These are phyloP conservation scores for Criorhina ranunculi DNA, from an alignment of 2,888 invertebrate species.

Conservation along the genomic window DNA sequence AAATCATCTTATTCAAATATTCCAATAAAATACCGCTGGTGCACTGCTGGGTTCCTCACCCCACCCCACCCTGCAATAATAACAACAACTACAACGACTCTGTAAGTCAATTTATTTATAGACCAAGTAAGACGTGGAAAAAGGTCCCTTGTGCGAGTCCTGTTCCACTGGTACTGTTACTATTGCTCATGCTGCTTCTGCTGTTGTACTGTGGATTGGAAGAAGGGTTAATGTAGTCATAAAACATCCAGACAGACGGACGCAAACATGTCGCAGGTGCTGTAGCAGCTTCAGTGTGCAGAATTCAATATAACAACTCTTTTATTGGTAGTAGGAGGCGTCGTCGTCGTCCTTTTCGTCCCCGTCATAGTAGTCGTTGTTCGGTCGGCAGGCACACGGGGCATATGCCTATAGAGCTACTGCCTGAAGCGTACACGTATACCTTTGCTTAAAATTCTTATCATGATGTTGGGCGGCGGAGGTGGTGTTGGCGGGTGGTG, in stretches of 20 bases:
- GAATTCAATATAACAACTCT: constrained; percentile 77
- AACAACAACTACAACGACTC: constrained; percentile 43
- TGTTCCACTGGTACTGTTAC: constrained; percentile 8
- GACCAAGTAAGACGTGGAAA: constrained; percentile 69
- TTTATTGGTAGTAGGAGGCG: constrained; percentile 42
- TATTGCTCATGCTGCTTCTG: constrained; percentile 19
- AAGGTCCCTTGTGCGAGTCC: constrained; percentile 47
- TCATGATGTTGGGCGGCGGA: constrained; percentile 58
- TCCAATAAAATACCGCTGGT: constrained; percentile 75
- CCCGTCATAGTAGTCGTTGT: too few relatives aligned
- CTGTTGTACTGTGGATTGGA: constrained; percentile 32
- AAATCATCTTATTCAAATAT: constrained; percentile 77
- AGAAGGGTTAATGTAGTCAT: constrained; percentile 77
- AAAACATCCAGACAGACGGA: constrained; percentile 76
- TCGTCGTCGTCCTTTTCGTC: too few relatives aligned
- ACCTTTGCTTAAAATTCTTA: constrained; percentile 73
- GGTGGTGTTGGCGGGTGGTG: constrained; percentile 2
- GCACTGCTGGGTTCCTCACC: constrained; percentile 49
- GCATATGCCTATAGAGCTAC: constrained; percentile 61
- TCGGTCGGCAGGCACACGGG: constrained; percentile 27
- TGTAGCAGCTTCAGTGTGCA: constrained; percentile 69
- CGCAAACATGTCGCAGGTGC: constrained; percentile 76
- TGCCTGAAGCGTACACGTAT: constrained; percentile 37
- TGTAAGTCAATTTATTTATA: constrained; percentile 74
- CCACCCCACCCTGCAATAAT: constrained; percentile 24